Base-by-base conservation (phyloP, 2,888 invertebrate species). In the Aplocera efformata region DNA sequence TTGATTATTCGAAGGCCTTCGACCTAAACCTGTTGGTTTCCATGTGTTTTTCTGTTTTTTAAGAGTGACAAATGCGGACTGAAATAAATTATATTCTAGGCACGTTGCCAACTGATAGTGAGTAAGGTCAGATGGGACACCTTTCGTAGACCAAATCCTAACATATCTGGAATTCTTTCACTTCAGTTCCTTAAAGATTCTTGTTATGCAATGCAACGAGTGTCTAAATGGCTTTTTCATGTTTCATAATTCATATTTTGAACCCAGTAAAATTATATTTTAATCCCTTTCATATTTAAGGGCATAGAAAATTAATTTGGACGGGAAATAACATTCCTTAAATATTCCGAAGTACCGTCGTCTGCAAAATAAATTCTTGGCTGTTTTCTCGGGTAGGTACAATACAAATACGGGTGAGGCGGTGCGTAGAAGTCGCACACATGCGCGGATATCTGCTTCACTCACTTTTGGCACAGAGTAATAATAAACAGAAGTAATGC, bases 371-470 rank as follows among this genome's bases (percentile, higher is more conserved):
- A 63, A 56, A 67, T 71, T 70, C 63, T 58, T 66, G 49, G 52
- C 51, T 60, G 65, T 72, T 68, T 71, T 69, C 67, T 67, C 59
- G 65, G 68, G 63, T 61, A 17, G 13, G 13, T 17, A 5, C 13
- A 17, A 17, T n/a, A 61, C 59, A 56, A 63, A 56, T 61, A 58
- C 60, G 72, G 63, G 76, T 74, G 73, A 70, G 73, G 55, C 71
- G 79, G 70, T 77, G 79, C 78, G 79, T 79, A 65, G 57, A 56
- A 58, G 56, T 60, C 66, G 70, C 76, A 74, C 77, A 80, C 72
- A 80, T 79, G 82, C 75, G 68, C 72, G 81, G 79, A 83, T 81
- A 79, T 82, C 69, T 59, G 77, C 79, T 67, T 64, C 68, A 71
- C 78, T 80, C 74, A 64, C 71, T 77, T 53, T 24, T 28, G 26